A percentile compares a stretch with the other conserved stretches of the same genome.
These are phyloP conservation scores for Ectemnius cavifrons DNA, from an alignment of 2,888 invertebrate species.

Conservation along the genomic window DNA sequence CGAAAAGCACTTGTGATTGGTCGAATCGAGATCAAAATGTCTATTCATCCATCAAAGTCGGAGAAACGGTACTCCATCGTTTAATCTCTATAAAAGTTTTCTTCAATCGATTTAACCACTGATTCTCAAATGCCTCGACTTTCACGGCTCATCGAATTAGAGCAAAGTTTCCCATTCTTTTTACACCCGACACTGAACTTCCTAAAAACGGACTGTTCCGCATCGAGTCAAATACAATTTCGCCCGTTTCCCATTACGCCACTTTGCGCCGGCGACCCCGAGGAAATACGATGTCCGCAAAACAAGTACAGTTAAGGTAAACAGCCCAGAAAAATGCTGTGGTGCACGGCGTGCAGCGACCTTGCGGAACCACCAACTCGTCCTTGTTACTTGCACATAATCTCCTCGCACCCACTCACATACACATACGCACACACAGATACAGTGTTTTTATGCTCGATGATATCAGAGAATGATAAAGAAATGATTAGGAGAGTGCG, in stretches of 20 bases:
- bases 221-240: too few relatives aligned
- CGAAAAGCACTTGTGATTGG: neutral
- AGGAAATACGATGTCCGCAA: constrained; percentile 28
- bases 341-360: constrained; percentile 44
- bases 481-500: too few relatives aligned
- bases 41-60: neutral
- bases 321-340: constrained; percentile 31
- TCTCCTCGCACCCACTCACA: too few relatives aligned
- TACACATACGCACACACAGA: too few relatives aligned
- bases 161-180: constrained; percentile 3
- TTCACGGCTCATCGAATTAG: too few relatives aligned
- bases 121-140: too few relatives aligned
- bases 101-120: too few relatives aligned
- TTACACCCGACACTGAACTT: neutral
- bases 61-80: neutral
- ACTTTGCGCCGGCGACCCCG: neutral
- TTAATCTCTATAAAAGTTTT: neutral
- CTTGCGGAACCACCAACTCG: constrained; percentile 35
- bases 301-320: constrained; percentile 31
- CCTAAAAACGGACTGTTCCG: too few relatives aligned
- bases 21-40: neutral
- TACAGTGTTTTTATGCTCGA: too few relatives aligned
- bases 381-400: constrained; percentile 26
- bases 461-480: too few relatives aligned
- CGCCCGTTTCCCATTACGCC: too few relatives aligned